Conservation (phyloP, 2,113 vertebrate species). For the Toxotes chatareus region DNA sequence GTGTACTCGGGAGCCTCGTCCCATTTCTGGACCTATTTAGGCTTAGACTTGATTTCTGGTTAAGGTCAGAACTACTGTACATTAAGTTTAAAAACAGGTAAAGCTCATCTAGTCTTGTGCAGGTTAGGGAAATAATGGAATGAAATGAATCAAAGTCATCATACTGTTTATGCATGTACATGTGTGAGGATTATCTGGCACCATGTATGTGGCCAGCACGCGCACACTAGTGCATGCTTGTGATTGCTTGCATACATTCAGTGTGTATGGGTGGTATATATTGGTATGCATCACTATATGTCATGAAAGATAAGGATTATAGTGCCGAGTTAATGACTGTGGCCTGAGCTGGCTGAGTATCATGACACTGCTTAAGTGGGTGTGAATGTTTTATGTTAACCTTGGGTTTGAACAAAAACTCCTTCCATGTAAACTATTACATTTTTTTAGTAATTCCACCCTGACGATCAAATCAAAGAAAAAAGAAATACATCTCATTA, state of each 20-base stretch:
- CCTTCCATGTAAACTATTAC: not conserved
- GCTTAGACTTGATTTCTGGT: not conserved
- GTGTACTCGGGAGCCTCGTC: not conserved
- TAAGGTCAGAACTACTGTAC: not conserved
- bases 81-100: not conserved
- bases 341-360: not conserved
- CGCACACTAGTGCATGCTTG: not conserved
- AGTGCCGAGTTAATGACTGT: not conserved
- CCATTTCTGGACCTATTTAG: not conserved
- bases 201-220: not conserved
- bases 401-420: no score
- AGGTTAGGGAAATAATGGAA: no score
- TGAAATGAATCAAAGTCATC: no score
- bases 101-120: not conserved
- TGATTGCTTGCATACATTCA: not conserved
- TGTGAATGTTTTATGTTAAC: not conserved
- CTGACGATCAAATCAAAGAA: not conserved
- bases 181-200: not conserved
- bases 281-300: not conserved
- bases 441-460: not conserved
- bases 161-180: not conserved
- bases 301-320: conserved; percentile 9
- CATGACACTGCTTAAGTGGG: not conserved
- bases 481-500: not conserved
- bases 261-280: not conserved